Conservation (phyloP, 1,140 invertebrate genomes). For the Cherax destructor region DNA sequence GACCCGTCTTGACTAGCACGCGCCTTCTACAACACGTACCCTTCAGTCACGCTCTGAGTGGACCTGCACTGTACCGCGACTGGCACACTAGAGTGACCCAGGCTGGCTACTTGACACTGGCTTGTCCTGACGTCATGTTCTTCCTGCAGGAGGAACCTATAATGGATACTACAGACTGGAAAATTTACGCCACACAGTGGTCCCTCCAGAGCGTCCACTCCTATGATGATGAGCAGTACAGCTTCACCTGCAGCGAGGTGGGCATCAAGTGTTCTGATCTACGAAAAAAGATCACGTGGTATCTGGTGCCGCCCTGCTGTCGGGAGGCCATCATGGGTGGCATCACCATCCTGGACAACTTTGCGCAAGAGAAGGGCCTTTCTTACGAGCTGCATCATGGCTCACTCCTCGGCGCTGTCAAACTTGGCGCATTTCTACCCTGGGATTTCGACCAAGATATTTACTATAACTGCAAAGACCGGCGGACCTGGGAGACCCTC, state of each 20-base stretch:
- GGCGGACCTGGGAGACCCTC: slow-evolving; percentile 50
- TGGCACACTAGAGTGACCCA: slow-evolving; percentile 73
- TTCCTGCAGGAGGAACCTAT: slow-evolving; percentile 62
- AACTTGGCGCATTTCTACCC: slow-evolving; percentile 73
- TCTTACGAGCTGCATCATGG: slow-evolving; percentile 74
- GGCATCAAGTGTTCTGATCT: slow-evolving; percentile 64
- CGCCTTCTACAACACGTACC: slow-evolving; percentile 51
- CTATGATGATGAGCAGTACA: slow-evolving; percentile 42
- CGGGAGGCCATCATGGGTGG: slow-evolving; percentile 59
- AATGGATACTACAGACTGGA: slow-evolving; percentile 44
- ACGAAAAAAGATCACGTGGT: slow-evolving; percentile 28
- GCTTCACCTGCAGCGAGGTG: slow-evolving; percentile 71
- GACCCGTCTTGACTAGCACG: slow-evolving; percentile 73
- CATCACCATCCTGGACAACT: slow-evolving; percentile 56
- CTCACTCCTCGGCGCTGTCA: slow-evolving; percentile 74
- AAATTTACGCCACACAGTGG: slow-evolving; percentile 67
- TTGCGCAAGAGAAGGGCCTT: slow-evolving; percentile 53
- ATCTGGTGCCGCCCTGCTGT: slow-evolving; percentile 71
- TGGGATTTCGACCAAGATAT: slow-evolving; percentile 74
- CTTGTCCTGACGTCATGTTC: slow-evolving; percentile 74
- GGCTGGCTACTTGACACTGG: slow-evolving; percentile 60
- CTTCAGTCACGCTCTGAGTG: slow-evolving; percentile 68
- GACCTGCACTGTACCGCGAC: slow-evolving; percentile 72
- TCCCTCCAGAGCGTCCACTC: slow-evolving; percentile 59
- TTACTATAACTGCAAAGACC: slow-evolving; percentile 55